A percentile compares a stretch with the other conserved stretches of the same genome.
Evolutionary conservation across 2,888 invertebrate genomes (phyloP).

Genomic region (Plebejus anna): DNA sequence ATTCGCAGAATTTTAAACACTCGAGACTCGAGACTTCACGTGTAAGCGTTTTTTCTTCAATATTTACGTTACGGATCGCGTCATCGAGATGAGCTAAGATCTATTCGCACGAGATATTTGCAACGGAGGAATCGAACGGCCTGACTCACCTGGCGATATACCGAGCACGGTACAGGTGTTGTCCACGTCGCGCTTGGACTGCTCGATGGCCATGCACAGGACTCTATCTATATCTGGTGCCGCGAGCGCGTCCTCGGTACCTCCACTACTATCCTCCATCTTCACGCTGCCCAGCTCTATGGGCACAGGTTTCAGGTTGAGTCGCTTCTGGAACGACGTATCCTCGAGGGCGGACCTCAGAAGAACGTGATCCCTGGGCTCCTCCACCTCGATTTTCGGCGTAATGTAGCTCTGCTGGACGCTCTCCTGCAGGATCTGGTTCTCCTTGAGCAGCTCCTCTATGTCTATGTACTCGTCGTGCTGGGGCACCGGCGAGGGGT

Average conservation of each 20-base stretch:
- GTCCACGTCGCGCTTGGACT: slow-evolving; percentile 91
- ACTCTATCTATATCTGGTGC: slow-evolving; percentile 91
- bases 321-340: slow-evolving; percentile 90
- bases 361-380: slow-evolving; percentile 85
- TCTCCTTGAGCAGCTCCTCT: slow-evolving; percentile 79
- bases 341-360: slow-evolving; percentile 90
- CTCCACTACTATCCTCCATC: slow-evolving; percentile 84
- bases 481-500: slow-evolving; percentile 75
- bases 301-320: slow-evolving; percentile 89
- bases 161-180: slow-evolving; percentile 91
- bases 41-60: slow-evolving; percentile 57
- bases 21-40: slow-evolving; percentile 54
- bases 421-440: slow-evolving; percentile 74
- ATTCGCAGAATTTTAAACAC: slow-evolving; percentile 66
- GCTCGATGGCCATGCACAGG: slow-evolving; percentile 90
- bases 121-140: slow-evolving; percentile 33
- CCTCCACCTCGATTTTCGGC: slow-evolving; percentile 79
- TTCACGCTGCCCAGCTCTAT: slow-evolving; percentile 81
- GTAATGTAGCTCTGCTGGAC: slow-evolving; percentile 64
- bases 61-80: slow-evolving; percentile 53
- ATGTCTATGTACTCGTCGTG: slow-evolving; percentile 83
- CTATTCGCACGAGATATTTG: slow-evolving; percentile 34
- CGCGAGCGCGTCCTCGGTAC: slow-evolving; percentile 78
- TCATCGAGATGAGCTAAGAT: slow-evolving; percentile 45
- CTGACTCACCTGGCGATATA: slow-evolving; percentile 91